Evolutionary conservation across 1,140 invertebrate genomes (phyloP).

Genomic region (Temnothorax curvispinosus): DNA sequence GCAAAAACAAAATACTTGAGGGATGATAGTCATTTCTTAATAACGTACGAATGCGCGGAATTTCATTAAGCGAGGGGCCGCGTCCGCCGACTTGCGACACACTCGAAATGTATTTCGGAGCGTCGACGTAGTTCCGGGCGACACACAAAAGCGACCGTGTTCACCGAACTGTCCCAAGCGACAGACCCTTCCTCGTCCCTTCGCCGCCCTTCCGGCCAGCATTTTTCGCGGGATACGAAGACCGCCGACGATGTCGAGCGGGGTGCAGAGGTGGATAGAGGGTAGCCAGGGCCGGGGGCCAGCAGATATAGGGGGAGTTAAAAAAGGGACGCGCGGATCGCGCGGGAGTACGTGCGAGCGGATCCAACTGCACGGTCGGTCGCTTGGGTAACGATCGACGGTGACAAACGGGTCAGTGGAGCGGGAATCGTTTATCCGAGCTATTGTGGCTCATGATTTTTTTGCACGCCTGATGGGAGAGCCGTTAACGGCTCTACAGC

Average conservation of each 20-base stretch:
- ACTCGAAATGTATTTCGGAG: constrained; percentile 40
- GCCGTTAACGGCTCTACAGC: not conserved
- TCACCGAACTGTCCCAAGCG: constrained; percentile 9
- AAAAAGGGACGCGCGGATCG: not conserved
- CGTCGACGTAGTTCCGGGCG: constrained; percentile 4
- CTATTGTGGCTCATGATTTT: constrained; percentile 60
- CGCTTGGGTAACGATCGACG: constrained; percentile 65
- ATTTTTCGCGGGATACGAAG: constrained; percentile 60
- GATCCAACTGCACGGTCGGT: constrained; percentile 48
- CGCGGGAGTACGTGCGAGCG: not conserved
- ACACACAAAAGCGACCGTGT: constrained; percentile 3
- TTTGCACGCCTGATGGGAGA: constrained; percentile 38
- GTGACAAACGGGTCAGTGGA: constrained; percentile 67
- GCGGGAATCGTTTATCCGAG: constrained; percentile 65
- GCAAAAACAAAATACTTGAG: constrained; percentile 22
- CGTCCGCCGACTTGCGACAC: not conserved
- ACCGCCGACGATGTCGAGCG: constrained; percentile 30
- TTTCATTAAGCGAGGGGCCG: constrained; percentile 41
- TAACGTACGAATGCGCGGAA: constrained; percentile 31
- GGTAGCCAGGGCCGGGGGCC: not conserved
- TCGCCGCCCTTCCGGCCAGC: not conserved
- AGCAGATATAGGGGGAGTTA: not conserved
- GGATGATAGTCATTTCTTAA: constrained; percentile 41
- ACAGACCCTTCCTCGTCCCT: not conserved
- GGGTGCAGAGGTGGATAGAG: not conserved